Evolutionary conservation across 2,888 invertebrate species (phyloP).

Genomic region (Ceratothoa steindachneri): DNA sequence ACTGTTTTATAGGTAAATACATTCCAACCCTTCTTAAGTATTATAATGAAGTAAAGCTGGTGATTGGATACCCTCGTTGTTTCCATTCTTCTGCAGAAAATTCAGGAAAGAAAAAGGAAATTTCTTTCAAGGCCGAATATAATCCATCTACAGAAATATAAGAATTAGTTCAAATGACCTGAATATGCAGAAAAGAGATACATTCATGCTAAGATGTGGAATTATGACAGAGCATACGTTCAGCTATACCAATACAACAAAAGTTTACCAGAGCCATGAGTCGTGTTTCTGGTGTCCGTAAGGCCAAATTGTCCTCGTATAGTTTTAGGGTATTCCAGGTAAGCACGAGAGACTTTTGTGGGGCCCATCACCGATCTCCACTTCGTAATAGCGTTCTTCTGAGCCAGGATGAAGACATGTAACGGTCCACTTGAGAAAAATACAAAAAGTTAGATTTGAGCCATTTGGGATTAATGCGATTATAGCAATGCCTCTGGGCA

Average conservation of each 20-base stretch:
- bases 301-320: constrained; percentile 80
- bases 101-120: constrained; percentile 77
- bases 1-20: no score
- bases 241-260: neutral
- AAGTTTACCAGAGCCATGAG: constrained; percentile 73
- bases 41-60: no score
- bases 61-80: constrained; percentile 14
- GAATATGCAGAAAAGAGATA: neutral
- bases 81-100: constrained; percentile 66
- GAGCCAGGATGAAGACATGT: constrained; percentile 70
- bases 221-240: neutral
- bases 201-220: neutral
- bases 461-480: neutral
- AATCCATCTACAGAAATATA: constrained; percentile 60
- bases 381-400: constrained; percentile 67
- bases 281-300: constrained; percentile 89
- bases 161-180: neutral
- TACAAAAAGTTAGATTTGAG: neutral
- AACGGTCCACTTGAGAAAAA: constrained; percentile 54
- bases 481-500: neutral
- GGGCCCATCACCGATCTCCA: constrained; percentile 87
- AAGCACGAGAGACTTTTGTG: constrained; percentile 77
- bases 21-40: no score
- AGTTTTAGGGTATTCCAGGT: constrained; percentile 70
- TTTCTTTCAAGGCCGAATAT: constrained; percentile 70